These are phyloP conservation scores for Sialis fuliginosa DNA, from an alignment of 2,888 invertebrate species.

Conservation along the genomic window DNA sequence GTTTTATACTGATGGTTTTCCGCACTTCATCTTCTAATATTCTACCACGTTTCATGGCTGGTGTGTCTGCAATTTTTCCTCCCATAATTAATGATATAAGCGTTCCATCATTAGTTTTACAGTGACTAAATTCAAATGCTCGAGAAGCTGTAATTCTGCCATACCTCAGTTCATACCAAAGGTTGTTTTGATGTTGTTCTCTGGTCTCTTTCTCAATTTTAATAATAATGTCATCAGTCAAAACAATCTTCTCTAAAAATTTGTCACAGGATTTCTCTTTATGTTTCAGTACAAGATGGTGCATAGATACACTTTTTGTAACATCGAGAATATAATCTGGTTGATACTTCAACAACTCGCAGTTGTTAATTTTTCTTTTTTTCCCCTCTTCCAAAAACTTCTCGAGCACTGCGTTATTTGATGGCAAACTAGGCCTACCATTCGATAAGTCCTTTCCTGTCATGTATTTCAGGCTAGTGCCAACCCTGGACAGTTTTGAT, in stretches of 20 bases:
- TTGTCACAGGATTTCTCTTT: background rate
- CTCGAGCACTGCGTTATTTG: constrained; percentile 8
- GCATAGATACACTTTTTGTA: constrained; percentile 5
- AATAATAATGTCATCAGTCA: constrained; percentile 6
- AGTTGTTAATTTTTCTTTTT: constrained; percentile 10
- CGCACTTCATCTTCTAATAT: constrained; percentile 5
- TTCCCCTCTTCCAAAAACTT: constrained; percentile 9
- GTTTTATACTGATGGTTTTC: constrained; percentile 1
- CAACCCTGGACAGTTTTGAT: constrained; percentile 5
- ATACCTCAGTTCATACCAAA: too few species aligned
- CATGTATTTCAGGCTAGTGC: too few species aligned
- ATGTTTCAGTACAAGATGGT: background rate
- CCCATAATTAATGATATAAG: too few species aligned
- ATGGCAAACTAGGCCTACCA: constrained; percentile 9
- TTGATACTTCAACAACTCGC: constrained; percentile 10
- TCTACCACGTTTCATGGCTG: constrained; percentile 7
- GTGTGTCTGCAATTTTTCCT: constrained; percentile 5
- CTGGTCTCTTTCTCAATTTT: constrained; percentile 10
- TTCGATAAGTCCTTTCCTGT: constrained; percentile 2
- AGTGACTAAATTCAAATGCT: too few species aligned
- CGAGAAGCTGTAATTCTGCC: too few species aligned
- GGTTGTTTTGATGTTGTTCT: constrained; percentile 6
- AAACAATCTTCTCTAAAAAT: constrained; percentile 5
- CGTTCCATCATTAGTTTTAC: too few species aligned
- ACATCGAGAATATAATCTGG: constrained; percentile 4